Base-by-base conservation (phyloP, 2,888 invertebrate species). In the Tipula lateralis region DNA sequence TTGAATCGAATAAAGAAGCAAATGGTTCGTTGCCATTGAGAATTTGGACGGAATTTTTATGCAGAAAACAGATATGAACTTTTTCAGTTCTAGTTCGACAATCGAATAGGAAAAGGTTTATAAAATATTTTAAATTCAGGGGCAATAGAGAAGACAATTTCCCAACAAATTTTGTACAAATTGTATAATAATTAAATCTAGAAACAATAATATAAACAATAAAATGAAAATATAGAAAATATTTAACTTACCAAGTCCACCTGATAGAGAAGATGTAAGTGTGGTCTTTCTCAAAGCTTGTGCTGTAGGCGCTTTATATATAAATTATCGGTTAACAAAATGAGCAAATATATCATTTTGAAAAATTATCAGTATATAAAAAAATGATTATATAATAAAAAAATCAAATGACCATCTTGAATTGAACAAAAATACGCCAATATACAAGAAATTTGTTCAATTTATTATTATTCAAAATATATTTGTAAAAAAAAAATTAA, bases 241-340 rank as follows among this genome's bases (percentile, higher is more conserved):
- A 6, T 24, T 44, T 30, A 84, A 96, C 97, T 97, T 93, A 97
- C 97, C 97, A 90, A 97, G 94, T 90, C 95, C 95, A 89, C 94
- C 94, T 90, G 96, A 95, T 92, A 97, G 94, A 93, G 96, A 95
- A 92, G 96, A 95, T 92, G 96, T 95, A 92, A 96, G 94, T 92
- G 96, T 96, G 92, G 94, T 94, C 94, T 95, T 95, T 93, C 94
- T 94, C 93, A 94, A 89, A 89, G 90, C 89, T 89, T 90, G 90
- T 87, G 89, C 90, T 88, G 90, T 89, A 88, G 90, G 90, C 87
- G 90, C 90, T 90, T 90, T 89, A 89, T 87, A 88, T 88, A 88
- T 86, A 87, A 87, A 87, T 66, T 66, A 66, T 66, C 24, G 87
- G 87, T 85, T 80, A 84, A 81, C 82, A 83, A 50, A 85, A 85